Evolutionary conservation across 92 coral and sea anemone genomes (phyloP).

Genomic region (Pocillopora grandis): DNA sequence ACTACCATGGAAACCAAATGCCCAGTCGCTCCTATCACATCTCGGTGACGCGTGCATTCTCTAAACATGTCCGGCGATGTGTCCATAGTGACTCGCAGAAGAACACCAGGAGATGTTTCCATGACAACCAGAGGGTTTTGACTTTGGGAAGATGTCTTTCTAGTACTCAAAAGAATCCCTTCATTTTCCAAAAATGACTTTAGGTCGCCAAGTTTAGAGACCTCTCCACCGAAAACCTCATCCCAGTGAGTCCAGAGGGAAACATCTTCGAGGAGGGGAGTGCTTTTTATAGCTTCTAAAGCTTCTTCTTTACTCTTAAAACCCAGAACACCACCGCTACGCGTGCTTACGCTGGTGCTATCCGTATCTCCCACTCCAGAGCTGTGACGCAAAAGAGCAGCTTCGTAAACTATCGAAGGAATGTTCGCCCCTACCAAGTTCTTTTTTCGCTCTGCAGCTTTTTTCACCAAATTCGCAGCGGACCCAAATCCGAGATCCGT

Average conservation of each 20-base stretch:
- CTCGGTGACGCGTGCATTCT: conserved; percentile 50
- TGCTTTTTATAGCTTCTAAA: conserved; percentile 60
- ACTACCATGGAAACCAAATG: conserved; percentile 87
- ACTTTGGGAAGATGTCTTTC: conserved; percentile 1
- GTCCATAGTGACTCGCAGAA: conserved; percentile 59
- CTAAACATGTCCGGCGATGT: conserved; percentile 63
- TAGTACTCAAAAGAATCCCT: conserved; percentile 37
- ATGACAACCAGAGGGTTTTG: conserved; percentile 34
- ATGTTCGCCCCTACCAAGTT: background rate
- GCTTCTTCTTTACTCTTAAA: conserved; percentile 65
- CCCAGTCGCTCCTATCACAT: conserved; percentile 74
- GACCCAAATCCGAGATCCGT: conserved; percentile 69
- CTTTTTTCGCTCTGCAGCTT: conserved; percentile 7
- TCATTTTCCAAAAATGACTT: conserved; percentile 68
- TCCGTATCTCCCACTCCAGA: background rate
- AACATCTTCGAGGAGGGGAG: conserved; percentile 78
- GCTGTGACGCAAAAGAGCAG: conserved; percentile 57
- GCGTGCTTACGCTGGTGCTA: background rate
- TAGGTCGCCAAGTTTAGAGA: conserved; percentile 70
- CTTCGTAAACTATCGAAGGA: conserved; percentile 55
- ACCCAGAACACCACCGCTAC: conserved; percentile 68
- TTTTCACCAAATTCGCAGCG: conserved; percentile 27
- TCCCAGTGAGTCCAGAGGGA: conserved; percentile 81
- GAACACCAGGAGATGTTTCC: conserved; percentile 70
- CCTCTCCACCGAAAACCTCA: conserved; percentile 51